A percentile compares a stretch with the other conserved stretches of the same genome.
phyloP scores from a whole-genome alignment of 2,797 vertebrate species.

The Gymnoscopelus braueri region DNA sequence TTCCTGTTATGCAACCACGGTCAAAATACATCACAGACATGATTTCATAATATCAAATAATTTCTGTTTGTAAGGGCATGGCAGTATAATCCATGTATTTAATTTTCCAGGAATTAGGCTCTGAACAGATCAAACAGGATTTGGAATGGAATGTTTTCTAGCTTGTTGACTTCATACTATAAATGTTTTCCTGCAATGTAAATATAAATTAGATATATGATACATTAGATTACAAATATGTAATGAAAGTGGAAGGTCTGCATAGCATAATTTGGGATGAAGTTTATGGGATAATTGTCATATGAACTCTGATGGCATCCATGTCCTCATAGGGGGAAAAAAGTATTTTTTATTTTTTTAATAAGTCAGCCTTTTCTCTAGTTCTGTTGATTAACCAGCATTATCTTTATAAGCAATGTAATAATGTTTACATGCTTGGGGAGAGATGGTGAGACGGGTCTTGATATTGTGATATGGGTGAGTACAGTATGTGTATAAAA shows the following conservation, averaged over 20 bases:
- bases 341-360: background rate
- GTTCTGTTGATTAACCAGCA: background rate
- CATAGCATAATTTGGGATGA: background rate
- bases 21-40: slow-evolving; percentile 40
- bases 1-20: slow-evolving; percentile 39
- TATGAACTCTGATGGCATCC: background rate
- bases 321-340: background rate
- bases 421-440: background rate
- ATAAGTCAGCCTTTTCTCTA: background rate
- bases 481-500: no score
- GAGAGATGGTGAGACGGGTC: no score
- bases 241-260: background rate
- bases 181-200: background rate
- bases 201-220: background rate
- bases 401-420: background rate
- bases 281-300: background rate
- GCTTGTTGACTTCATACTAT: slow-evolving; percentile 6
- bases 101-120: slow-evolving; percentile 56
- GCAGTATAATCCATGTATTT: slow-evolving; percentile 60
- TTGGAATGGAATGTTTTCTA: slow-evolving; percentile 53
- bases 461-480: no score
- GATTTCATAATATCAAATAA: slow-evolving; percentile 40
- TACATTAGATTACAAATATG: background rate
- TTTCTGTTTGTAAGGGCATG: slow-evolving; percentile 51
- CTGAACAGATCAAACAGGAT: slow-evolving; percentile 61